These are phyloP conservation scores for Liodrosophila aerea DNA, from an alignment of 2,888 invertebrate genomes.

Conservation along the genomic window DNA sequence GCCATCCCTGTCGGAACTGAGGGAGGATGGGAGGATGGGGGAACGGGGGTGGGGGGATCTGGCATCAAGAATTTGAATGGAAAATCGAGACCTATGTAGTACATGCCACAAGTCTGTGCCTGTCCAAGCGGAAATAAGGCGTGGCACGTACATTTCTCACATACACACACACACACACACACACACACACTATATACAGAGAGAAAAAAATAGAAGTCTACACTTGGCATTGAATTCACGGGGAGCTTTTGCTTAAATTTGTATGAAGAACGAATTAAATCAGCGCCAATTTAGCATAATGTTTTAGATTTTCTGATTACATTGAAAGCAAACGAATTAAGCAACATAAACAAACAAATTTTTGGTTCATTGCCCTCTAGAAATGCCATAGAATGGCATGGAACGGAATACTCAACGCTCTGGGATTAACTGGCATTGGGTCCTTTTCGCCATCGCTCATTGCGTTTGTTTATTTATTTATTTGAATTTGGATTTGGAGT, in stretches of 20 bases:
- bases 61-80: conserved; percentile 7
- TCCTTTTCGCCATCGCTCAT: conserved; percentile 13
- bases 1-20: not conserved
- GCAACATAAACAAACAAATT: conserved; percentile 20
- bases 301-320: conserved; percentile 10
- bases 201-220: conserved; percentile 1
- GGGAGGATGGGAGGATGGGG: too few relatives aligned
- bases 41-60: too few relatives aligned
- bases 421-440: conserved; percentile 6
- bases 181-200: not conserved
- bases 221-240: conserved; percentile 36
- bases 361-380: conserved; percentile 14
- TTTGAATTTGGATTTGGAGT: conserved; percentile 34
- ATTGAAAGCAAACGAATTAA: not conserved
- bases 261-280: conserved; percentile 31
- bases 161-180: not conserved
- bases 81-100: conserved; percentile 1
- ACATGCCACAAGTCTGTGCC: conserved; percentile 31
- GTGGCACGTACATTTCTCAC: not conserved
- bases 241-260: conserved; percentile 35
- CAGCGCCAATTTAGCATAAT: conserved; percentile 29
- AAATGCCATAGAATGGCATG: not conserved
- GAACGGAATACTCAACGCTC: not conserved
- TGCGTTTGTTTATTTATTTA: conserved; percentile 42
- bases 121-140: conserved; percentile 37